Percentiles rank a stretch among this genome's conserved stretches.
Evolutionary conservation across 2,888 invertebrate species (phyloP).

Genomic region (Anthophora plumipes): DNA sequence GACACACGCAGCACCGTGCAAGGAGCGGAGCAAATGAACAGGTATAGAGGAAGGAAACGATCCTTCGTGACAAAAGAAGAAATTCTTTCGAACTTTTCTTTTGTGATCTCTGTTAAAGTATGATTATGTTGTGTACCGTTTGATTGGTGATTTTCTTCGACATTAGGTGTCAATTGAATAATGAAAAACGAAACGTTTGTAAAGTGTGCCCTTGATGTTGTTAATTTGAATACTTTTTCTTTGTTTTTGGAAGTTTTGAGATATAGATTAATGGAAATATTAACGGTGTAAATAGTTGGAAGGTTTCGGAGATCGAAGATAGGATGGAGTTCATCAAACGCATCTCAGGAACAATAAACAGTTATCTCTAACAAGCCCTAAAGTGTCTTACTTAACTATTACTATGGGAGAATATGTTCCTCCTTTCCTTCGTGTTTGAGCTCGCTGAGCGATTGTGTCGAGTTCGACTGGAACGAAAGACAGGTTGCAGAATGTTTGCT

Average conservation of each 20-base stretch:
- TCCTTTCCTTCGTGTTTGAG: slow-evolving; percentile 1
- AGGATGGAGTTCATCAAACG: slow-evolving; percentile 11
- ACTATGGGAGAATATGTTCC: slow-evolving; percentile 6
- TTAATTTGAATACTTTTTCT: not conserved
- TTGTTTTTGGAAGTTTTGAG: not conserved
- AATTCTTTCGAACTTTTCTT: not conserved
- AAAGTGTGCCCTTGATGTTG: slow-evolving; percentile 27
- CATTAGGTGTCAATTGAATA: not conserved
- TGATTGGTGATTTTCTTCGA: too few species aligned
- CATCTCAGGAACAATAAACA: slow-evolving; percentile 28
- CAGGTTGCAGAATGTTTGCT: too few species aligned
- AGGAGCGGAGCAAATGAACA: slow-evolving; percentile 6
- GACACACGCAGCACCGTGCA: slow-evolving; percentile 20
- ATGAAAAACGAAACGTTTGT: slow-evolving; percentile 1
- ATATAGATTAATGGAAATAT: not conserved
- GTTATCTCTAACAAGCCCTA: slow-evolving; percentile 1
- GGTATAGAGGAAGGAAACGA: slow-evolving; percentile 43
- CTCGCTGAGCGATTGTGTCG: not conserved
- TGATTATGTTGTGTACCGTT: too few species aligned
- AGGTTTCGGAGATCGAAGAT: not conserved
- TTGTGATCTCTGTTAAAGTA: not conserved
- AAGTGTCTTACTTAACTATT: slow-evolving; percentile 40
- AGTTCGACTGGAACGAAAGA: not conserved
- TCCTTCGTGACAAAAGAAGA: slow-evolving; percentile 30
- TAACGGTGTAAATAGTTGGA: not conserved